Evolutionary conservation across 1,140 invertebrate species (phyloP), one percentile per base, ranked within the genome.

Genomic region (Musca vetustissima): DNA sequence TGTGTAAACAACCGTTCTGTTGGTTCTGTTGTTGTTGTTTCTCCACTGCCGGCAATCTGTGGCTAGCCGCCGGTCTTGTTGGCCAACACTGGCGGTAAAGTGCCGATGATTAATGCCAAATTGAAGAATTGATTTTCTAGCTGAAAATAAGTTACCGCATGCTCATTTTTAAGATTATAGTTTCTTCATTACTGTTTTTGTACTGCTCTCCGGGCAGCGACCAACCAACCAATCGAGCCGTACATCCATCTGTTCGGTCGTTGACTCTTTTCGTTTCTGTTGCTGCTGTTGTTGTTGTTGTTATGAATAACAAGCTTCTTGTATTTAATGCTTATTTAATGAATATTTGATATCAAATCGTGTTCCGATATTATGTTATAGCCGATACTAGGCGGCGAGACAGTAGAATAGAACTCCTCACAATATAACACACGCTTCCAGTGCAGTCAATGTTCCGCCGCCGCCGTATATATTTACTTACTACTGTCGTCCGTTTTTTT

Each of bases 311-410:
- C 22, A 65, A 24, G 70, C 71, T 78, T 80, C 75, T 75, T 72
- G 70, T 72, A 73, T 77, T 74, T 79, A 75, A 71, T 80, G 78
- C 74, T 80, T 80, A 80, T 80, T 79, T 80, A 80, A 80, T 80
- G 78, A 76, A 76, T 80, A 80, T 80, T 80, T 78, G 78, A 80
- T 80, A 79, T 76, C 53, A 57, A 57, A 57, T 57, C 53, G 28
- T 57, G 53, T 57, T 57, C 53, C 53, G 53, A 57, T 57, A 57
- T 28, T 55, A 68, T 68, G 67, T 64, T 43, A 43, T 43, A 9
- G 36, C 36, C 36, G 36, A 43, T 43, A 43, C 49, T 48, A 61
- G 52, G 64, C 64, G 43, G 43, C 59, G 49, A 57, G 53, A 57
- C 53, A 22, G 25, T 28, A 28, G 17, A 43, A 43, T 61, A 52